phyloP scores from a whole-genome alignment of 1,140 invertebrate species.

The Platorchestia sp. region DNA sequence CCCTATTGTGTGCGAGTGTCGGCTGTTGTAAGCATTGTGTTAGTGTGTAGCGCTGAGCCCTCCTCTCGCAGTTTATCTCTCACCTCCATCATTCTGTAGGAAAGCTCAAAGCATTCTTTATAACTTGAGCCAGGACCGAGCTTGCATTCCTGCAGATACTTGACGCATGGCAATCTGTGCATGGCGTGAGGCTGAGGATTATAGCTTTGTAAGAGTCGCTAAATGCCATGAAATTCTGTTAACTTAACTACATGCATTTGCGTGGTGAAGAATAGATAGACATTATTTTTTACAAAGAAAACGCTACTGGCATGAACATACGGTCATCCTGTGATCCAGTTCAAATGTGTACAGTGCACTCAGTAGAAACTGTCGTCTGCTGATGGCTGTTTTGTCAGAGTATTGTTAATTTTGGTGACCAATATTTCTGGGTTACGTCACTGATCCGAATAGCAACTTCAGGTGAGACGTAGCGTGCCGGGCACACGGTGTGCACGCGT shows the following conservation, averaged over 20 bases:
- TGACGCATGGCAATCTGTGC: neutral
- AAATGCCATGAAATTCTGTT: neutral
- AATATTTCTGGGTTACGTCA: no score
- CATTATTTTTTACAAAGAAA: neutral
- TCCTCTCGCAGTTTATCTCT: neutral
- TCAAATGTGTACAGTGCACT: neutral
- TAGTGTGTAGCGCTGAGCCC: neutral
- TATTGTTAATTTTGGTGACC: no score
- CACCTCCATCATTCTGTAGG: neutral
- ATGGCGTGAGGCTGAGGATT: neutral
- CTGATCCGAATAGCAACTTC: no score
- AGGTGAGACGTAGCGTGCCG: no score
- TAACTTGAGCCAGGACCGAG: neutral
- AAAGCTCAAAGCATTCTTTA: neutral
- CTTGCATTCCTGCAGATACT: neutral
- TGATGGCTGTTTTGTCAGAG: no score
- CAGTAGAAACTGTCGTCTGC: neutral
- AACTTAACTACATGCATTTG: neutral
- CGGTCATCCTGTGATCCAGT: neutral
- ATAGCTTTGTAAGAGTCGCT: neutral
- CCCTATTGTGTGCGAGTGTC: constrained; percentile 3
- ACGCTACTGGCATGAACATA: no score
- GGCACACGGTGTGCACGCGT: neutral
- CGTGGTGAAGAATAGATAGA: neutral
- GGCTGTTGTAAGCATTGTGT: neutral